phyloP scores from a whole-genome alignment of 2,113 vertebrate genomes.

The Phocoena sinus region DNA sequence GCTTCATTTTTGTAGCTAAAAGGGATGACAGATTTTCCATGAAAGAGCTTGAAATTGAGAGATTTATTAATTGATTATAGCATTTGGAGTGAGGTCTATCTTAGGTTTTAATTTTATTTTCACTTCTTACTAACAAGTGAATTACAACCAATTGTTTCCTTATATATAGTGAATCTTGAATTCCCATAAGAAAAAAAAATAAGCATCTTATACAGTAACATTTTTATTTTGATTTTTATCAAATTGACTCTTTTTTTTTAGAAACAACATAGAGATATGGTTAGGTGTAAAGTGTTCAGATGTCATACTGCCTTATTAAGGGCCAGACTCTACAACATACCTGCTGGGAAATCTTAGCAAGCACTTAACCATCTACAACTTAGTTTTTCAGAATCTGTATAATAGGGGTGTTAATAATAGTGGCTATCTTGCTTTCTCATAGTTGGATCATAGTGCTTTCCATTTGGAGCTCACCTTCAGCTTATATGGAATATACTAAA shows the following conservation, averaged over 20 bases:
- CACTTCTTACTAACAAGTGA: background rate
- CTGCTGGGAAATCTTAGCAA: background rate
- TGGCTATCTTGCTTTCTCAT: background rate
- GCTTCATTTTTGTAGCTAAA: background rate
- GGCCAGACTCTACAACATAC: background rate
- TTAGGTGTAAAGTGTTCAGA: background rate
- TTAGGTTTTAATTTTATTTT: constrained; percentile 23
- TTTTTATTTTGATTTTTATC: background rate
- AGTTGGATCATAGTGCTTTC: background rate
- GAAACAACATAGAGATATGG: background rate
- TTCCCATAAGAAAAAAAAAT: background rate
- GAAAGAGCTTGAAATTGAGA: background rate
- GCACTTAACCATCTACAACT: background rate
- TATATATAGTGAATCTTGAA: background rate
- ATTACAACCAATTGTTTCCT: background rate
- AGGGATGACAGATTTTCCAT: background rate
- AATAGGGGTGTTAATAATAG: background rate
- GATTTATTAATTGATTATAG: background rate
- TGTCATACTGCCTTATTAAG: background rate
- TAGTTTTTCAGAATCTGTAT: background rate
- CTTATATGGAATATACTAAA: background rate
- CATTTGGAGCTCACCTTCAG: background rate
- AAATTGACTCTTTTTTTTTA: background rate
- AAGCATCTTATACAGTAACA: background rate
- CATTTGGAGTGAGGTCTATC: background rate